Base-by-base conservation (phyloP, 2,797 vertebrate genomes). In the Brotula barbata region DNA sequence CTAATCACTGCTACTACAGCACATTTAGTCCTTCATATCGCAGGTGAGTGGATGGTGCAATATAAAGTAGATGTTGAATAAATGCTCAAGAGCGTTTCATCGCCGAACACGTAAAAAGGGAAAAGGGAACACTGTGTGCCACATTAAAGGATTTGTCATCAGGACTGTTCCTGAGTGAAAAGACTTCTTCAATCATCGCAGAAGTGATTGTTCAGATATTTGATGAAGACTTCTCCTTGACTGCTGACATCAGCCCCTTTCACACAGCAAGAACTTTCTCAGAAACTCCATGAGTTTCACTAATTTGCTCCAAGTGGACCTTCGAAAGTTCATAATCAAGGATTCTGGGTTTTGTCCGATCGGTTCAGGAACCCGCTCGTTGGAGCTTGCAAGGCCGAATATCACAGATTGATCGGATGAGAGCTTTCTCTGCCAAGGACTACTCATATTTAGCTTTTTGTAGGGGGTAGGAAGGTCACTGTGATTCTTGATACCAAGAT, bases 161-260 rank as follows among this genome's bases (percentile, higher is more conserved):
- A 61, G 43, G 57, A 53, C 59, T 46, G 47, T 47, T 61, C 47
- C 34, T 23, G 19, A 17, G 42, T 55, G 21, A 47, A 52, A 28
- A 58, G 56, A 77, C 67, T 75, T 77, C 59, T 64, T 66, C 43
- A 74, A 68, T 53, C 54, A 76, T 64, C 48, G 55, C 34, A 31
- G 46, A 52, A 52, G 33, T 56, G 48, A 71, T 41, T 54, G 37
- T 52, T 58, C 41, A 16, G 3, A 56, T 47, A 34, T 36, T 45
- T 66, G 65, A 65, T 41, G 58, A 72, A 52, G 44, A 58, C 28
- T 52, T 14, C 54, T 69, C 64, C 46, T 64, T 68, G 59, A 53
- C 48, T 55, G 68, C 72, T 73, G 54, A 69, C 58, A 44, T 16
- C 7, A 33, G 31, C 6, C 31, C 9, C 31, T 33, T 33, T 33